phyloP scores from a whole-genome alignment of 2,113 vertebrate genomes.

The Cepphus grylle region DNA sequence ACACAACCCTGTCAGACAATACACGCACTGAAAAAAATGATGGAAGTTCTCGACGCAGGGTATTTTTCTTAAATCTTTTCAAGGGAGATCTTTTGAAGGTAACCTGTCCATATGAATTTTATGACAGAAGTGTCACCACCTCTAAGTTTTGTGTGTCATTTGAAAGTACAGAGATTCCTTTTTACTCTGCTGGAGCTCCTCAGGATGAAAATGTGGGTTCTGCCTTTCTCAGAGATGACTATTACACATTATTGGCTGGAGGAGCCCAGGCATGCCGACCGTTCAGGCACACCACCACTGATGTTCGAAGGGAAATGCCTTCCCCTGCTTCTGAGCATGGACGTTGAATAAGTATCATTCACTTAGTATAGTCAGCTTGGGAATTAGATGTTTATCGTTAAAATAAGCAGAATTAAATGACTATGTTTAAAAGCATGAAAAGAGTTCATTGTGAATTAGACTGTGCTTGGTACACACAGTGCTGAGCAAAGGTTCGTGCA shows the following conservation, averaged over 20 bases:
- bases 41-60: neutral
- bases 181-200: neutral
- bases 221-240: neutral
- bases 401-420: neutral
- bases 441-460: neutral
- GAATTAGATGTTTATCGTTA: conserved; percentile 29
- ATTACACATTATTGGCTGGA: neutral
- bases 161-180: neutral
- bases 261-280: neutral
- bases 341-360: neutral
- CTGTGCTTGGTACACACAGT: neutral
- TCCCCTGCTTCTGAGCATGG: neutral
- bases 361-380: neutral
- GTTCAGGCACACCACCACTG: neutral
- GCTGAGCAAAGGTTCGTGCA: neutral
- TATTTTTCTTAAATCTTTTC: neutral
- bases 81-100: neutral
- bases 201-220: neutral
- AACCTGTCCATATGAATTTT: neutral
- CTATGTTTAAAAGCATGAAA: conserved; percentile 1
- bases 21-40: accelerated
- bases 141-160: neutral
- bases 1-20: neutral
- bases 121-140: neutral
- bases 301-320: neutral